phyloP scores from a whole-genome alignment of 2,797 vertebrate genomes.

The Aeoliscus strigatus region DNA sequence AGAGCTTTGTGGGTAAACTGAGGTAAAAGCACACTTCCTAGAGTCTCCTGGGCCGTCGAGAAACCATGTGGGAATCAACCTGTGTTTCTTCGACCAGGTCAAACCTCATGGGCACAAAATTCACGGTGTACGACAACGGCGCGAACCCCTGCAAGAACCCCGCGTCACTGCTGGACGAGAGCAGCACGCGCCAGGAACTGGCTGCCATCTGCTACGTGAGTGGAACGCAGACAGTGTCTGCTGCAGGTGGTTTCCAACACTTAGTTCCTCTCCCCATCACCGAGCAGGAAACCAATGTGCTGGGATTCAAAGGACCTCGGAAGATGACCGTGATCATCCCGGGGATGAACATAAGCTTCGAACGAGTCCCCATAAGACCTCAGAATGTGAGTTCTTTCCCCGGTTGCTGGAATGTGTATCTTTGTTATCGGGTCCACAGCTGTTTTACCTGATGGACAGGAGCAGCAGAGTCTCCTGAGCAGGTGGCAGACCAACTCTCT shows the following conservation, averaged over 20 bases:
- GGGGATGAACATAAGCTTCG: conserved; percentile 93
- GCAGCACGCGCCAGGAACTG: conserved; percentile 85
- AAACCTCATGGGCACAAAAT: conserved; percentile 96
- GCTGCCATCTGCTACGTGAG: conserved; percentile 94
- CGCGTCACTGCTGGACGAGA: conserved; percentile 80
- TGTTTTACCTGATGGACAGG: conserved; percentile 68
- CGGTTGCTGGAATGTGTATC: not conserved
- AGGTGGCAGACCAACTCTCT: conserved; percentile 87
- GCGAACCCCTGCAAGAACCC: conserved; percentile 85
- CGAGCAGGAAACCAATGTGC: conserved; percentile 90
- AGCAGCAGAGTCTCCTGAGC: conserved; percentile 87
- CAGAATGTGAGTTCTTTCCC: conserved; percentile 77
- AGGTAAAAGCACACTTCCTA: conserved; percentile 69
- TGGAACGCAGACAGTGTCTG: conserved; percentile 13
- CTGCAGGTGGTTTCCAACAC: not conserved
- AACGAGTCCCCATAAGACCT: conserved; percentile 85
- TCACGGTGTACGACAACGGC: conserved; percentile 93
- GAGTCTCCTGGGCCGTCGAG: not conserved
- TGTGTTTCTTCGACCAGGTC: conserved; percentile 71
- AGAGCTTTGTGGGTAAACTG: conserved; percentile 94
- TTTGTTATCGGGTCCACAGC: too few relatives aligned
- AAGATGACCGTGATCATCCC: conserved; percentile 98
- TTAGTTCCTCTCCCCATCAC: not conserved
- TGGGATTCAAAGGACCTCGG: conserved; percentile 95
- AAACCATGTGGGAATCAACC: not conserved